Base-by-base conservation (phyloP, 2,113 vertebrate species). In the Callorhinus ursinus region DNA sequence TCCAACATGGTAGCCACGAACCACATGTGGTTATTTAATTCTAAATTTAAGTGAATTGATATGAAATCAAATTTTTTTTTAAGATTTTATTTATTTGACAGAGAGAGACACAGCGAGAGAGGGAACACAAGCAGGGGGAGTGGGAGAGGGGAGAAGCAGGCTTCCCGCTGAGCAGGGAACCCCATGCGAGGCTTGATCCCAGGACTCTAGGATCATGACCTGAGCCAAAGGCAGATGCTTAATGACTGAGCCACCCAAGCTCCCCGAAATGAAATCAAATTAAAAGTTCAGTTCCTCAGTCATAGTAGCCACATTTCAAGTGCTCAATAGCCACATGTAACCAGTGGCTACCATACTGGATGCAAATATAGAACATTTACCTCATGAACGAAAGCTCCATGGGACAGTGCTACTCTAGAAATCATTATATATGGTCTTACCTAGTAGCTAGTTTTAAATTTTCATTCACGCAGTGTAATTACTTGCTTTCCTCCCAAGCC, bases 201-300 rank as follows among this genome's bases (percentile, higher is more conserved):
- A 46, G 46, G 7, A 46, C 46, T 8, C 46, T 46, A 8, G 46
- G 46, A 46, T 46, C 46, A 46, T 46, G 46, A 46, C 46, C 46
- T 46, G 46, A 46, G 46, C 46, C 46, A 1, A 46, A 46, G 46
- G 46, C 46, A 46, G 7, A 46, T 8, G 46, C 46, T 46, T 46
- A 46, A 46, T 1, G 46, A 46, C 46, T 46, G 46, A 9, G 46
- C 46, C 46, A 46, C 46, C 46, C 46, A 46, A 7, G 46, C 8
- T 7, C 7, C 46, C 46, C 46, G 55, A 87, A 88, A 69, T 67
- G 4, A 93, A 89, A 83, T 69, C 4, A 69, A 57, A 93, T 88
- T 36, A 72, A 95, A 88, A 92, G 86, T 74, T 81, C 53, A 61
- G 57, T 92, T 76, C 55, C 53, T 92, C 31, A 55, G 61, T 92